These are phyloP conservation scores for Enteromius paludinosus DNA, from an alignment of 2,797 vertebrate species.

Conservation along the genomic window DNA sequence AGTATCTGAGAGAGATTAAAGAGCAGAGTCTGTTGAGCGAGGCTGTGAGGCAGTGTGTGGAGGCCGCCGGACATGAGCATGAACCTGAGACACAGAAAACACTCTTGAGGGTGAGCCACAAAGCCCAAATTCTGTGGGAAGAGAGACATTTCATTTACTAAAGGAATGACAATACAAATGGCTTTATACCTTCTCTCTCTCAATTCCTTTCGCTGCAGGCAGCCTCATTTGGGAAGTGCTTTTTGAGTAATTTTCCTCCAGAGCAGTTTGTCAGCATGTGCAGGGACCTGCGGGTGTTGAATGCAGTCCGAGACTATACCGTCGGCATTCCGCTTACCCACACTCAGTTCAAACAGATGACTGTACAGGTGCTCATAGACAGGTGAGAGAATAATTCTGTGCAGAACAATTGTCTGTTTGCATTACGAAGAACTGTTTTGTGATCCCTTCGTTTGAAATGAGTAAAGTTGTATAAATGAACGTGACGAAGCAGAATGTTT, in stretches of 20 bases:
- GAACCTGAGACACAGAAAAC: conserved; percentile 89
- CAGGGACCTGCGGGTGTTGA: conserved; percentile 90
- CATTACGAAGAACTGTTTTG: not conserved
- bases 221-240: conserved; percentile 95
- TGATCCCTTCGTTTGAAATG: not conserved
- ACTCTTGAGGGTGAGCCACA: conserved; percentile 84
- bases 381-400: conserved; percentile 74
- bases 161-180: not conserved
- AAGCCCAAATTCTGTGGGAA: not conserved
- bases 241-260: conserved; percentile 89
- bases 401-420: not conserved
- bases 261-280: conserved; percentile 88
- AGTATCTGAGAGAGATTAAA: conserved; percentile 95
- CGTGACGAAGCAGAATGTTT: not conserved
- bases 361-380: conserved; percentile 90
- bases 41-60: conserved; percentile 92
- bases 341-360: conserved; percentile 93
- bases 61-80: conserved; percentile 90
- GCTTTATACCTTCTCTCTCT: not conserved
- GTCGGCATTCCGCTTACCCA: conserved; percentile 93
- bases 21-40: conserved; percentile 90
- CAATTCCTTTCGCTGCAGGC: conserved; percentile 74
- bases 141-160: not conserved
- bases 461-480: not conserved
- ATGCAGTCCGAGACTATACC: conserved; percentile 86